These are phyloP conservation scores for Heliconius hewitsoni DNA, from an alignment of 1,140 invertebrate genomes.

Conservation along the genomic window DNA sequence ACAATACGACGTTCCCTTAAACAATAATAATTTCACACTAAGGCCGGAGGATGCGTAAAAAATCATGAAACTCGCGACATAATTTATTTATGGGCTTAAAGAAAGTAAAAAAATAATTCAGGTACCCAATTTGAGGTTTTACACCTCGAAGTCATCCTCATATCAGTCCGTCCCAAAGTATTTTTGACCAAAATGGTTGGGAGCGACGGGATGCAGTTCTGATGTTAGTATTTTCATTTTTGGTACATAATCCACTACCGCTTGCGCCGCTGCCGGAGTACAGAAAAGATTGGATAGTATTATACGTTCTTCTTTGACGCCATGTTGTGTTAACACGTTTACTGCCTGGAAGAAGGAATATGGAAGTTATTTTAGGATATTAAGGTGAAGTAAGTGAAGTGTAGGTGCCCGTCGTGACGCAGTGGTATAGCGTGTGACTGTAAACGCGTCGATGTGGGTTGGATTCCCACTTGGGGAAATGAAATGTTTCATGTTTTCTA, in stretches of 20 bases:
- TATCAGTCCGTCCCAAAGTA: constrained; percentile 98
- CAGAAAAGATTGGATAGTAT: constrained; percentile 98
- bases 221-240: constrained; percentile 97
- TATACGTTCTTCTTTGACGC: constrained; percentile 95
- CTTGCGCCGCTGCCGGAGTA: constrained; percentile 94
- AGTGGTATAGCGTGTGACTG: too few relatives aligned
- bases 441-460: too few relatives aligned
- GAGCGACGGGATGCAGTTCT: constrained; percentile 96
- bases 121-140: constrained; percentile 12
- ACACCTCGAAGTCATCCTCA: constrained; percentile 51
- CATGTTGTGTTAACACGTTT: constrained; percentile 95
- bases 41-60: too few relatives aligned
- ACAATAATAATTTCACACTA: too few relatives aligned
- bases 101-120: background rate
- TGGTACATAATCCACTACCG: constrained; percentile 93
- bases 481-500: too few relatives aligned
- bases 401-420: too few relatives aligned
- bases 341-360: constrained; percentile 88
- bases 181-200: constrained; percentile 98
- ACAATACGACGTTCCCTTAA: too few relatives aligned
- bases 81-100: too few relatives aligned
- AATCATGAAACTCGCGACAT: too few relatives aligned
- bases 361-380: background rate
- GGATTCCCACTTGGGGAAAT: too few relatives aligned
- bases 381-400: too few relatives aligned